Base-by-base conservation (phyloP, 2,113 vertebrate genomes). In the Albula glossodonta region DNA sequence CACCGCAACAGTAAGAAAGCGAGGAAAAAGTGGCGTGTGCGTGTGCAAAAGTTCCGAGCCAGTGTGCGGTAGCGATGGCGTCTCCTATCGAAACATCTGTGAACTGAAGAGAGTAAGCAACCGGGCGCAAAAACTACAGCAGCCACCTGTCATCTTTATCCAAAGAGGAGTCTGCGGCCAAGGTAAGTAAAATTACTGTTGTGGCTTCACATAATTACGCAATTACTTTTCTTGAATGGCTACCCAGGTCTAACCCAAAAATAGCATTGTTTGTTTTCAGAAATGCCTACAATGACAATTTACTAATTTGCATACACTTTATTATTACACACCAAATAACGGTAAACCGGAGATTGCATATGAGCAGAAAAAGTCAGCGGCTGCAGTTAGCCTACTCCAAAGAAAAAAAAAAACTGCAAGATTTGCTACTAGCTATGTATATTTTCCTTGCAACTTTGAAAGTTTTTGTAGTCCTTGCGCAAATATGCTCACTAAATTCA, bases 21-120 rank as follows among this genome's bases (percentile, higher is more conserved):
- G 97, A 80, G 93, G 94, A 49, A 93, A 89, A 0, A 60, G 90
- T 87, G 97, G 98, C 5, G 88, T 95, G 84, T 99, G 98, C 90
- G 89, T 85, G 83, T 99, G 97, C 91, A 85, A 92, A 86, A 96
- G 90, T 92, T 3, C 48, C 89, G 97, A 97, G 63, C 96, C 96
- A 4, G 97, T 97, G 88, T 99, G 98, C 91, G 98, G 98, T 86
- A 98, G 97, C 93, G 97, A 99, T 82, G 97, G 94, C 5, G 95
- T 94, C 2, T 97, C 97, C 48, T 99, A 99, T 93, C 91, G 92
- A 87, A 96, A 96, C 95, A 89, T 94, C 92, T 99, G 98, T 94
- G 96, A 96, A 88, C 95, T 99, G 91, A 96, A 96, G 84, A 94
- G 96, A 15, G 96, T 96, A 87, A 97, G 96, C 91, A 94, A 91